Base-by-base conservation (phyloP, 2,113 vertebrate species). In the Lophius piscatorius region DNA sequence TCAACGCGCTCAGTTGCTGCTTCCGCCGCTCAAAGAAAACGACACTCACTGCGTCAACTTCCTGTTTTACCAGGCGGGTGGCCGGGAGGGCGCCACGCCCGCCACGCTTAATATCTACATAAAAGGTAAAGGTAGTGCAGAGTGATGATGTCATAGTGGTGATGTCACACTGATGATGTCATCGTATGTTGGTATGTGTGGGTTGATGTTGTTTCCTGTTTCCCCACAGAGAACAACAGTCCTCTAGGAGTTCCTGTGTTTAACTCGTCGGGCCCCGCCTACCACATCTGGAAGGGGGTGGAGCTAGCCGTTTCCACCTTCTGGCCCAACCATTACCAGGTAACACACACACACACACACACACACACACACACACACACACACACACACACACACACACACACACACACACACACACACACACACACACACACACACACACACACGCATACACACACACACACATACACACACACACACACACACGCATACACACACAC, bases 321-420 rank as follows among this genome's bases (percentile, higher is more conserved):
- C 88, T 99, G 97, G 97, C 97, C 97, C 7, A 95, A 94, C 70
- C 93, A 93, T 78, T 98, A 99, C 89, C 95, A 98, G 95, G 97
- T 97, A 92, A 52, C 78, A 35, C 41, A 10, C 36, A 38, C 13
- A 38, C 36, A 38, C 13, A n/a, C 8, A n/a, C 13, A 38, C 34
- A 14, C 9, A 13, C 9, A 36, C 34, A 36, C 9, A 36, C 34
- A 12, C 9, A 36, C 34, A 36, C 9, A 36, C 34, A 36, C 9
- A 36, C 9, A 14, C 9, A 10, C 13, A 14, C 9, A 36, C 34
- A 36, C 9, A 36, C 34, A 36, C 9, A 36, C 34, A 36, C 9
- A 36, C 9, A 14, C 12, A 36, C 7, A 13, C 34, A 36, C 7
- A 36, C 34, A 36, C 7, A 36, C 34, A 36, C 4, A 12, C 14